Conservation (phyloP, 2,113 vertebrate species). For the Microcebus tavaratra region DNA sequence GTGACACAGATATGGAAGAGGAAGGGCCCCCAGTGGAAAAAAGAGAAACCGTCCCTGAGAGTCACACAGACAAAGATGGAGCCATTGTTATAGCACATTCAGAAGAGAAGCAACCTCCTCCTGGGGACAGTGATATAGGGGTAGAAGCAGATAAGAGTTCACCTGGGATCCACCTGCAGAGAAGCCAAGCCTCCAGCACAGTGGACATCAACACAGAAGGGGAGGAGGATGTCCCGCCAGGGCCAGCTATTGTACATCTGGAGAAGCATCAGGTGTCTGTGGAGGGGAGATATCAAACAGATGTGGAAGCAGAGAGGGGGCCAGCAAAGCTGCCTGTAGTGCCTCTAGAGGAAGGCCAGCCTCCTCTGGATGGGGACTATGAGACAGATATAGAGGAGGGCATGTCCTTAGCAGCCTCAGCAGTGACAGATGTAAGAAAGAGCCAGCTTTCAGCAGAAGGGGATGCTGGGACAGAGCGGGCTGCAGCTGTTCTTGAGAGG, state of each 20-base stretch:
- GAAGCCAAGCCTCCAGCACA: background rate
- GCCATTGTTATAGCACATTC: background rate
- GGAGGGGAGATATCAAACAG: background rate
- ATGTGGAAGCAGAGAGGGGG: background rate
- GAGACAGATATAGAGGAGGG: background rate
- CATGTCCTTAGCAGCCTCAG: background rate
- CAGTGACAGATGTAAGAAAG: background rate
- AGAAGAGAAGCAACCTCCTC: background rate
- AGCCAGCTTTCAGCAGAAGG: background rate
- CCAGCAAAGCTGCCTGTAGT: background rate
- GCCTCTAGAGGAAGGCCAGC: background rate
- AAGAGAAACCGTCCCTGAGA: background rate
- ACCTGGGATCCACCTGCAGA: background rate
- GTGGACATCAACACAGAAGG: background rate
- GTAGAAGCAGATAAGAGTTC: background rate
- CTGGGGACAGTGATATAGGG: background rate
- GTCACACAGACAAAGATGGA: background rate
- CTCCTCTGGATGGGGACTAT: background rate
- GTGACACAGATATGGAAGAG: constrained; percentile 13
- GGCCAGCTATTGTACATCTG: background rate
- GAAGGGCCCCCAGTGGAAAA: background rate
- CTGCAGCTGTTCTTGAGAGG: background rate
- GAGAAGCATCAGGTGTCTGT: constrained; percentile 3
- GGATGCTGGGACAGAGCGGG: background rate
- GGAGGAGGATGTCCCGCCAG: constrained; percentile 21